Evolutionary conservation across 2,113 vertebrate species (phyloP), one percentile per base, ranked within the genome.

Genomic region (Apteryx owenii): DNA sequence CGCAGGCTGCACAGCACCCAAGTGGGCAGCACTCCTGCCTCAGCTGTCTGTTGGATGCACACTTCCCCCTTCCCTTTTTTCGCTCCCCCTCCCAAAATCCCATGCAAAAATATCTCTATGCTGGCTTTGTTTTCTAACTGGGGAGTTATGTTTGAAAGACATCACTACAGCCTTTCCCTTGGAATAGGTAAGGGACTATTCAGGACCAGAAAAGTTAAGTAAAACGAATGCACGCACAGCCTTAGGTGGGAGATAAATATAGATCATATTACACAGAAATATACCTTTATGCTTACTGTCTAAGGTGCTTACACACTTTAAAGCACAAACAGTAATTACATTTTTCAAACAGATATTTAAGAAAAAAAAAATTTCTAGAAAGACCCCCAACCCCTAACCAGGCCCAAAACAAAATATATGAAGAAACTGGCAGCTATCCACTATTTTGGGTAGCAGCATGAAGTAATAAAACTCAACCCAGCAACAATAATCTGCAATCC

Each of bases 401-500:
- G 44, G 23, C n/a, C 25, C 33, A 62, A 76, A 88, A n/a, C 2
- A 7, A 48, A 5, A 80, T 7, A 10, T 4, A 44, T 29, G 26
- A 91, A 96, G 79, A 79, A 79, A 51, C 8, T 88, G 44, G 40
- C 44, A 88, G 21, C 6, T 20, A 25, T 68, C 36, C n/a, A 64
- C 12, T 93, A 9, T 84, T 93, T 79, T 88, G 44, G 12, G 48
- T 91, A 95, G 28, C 61, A 94, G 68, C 66, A 82, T 44, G 73
- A 97, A 98, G 84, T 90, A 89, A 62, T 77, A 95, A 92, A 95
- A 90, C 62, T 97, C 85, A 95, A 77, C 78, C 71, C 89, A 94
- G 82, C 36, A 80, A 92, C 77, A 91, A 93, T 85, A 90, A 90
- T 91, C 71, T 73, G 29, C 64, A 40, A 76, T 92, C 50, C 83